These are phyloP conservation scores for Donacobius atricapilla DNA, from an alignment of 2,113 vertebrate genomes.

Conservation along the genomic window DNA sequence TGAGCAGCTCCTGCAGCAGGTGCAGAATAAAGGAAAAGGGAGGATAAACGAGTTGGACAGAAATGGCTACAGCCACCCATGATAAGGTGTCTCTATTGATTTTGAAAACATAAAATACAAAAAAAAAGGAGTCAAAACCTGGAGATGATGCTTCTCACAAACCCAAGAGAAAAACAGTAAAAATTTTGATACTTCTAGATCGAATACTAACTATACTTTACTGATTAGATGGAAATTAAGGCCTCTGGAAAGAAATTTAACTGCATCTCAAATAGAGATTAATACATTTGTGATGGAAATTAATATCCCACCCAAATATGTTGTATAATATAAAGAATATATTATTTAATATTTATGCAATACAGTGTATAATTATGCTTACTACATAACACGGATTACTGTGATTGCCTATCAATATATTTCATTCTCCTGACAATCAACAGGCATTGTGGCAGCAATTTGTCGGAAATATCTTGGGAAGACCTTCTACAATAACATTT, in stretches of 20 bases:
- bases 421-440: background rate
- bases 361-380: background rate
- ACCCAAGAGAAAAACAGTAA: background rate
- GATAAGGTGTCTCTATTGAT: background rate
- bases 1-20: background rate
- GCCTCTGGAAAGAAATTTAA: background rate
- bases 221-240: background rate
- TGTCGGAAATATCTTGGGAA: background rate
- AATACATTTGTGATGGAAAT: background rate
- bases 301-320: background rate
- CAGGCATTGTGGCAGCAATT: background rate
- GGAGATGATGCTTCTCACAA: background rate
- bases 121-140: background rate
- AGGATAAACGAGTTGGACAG: background rate
- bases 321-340: background rate
- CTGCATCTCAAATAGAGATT: background rate
- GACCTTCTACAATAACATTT: background rate
- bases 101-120: background rate
- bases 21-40: background rate
- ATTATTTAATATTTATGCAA: background rate
- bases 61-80: fast-evolving
- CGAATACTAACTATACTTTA: background rate
- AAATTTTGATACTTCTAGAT: background rate
- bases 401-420: background rate
- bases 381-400: background rate